Percentiles rank a stretch among this genome's conserved stretches.
Conservation (phyloP, 2,797 vertebrate genomes). For the Pseudochaenichthys georgianus region DNA sequence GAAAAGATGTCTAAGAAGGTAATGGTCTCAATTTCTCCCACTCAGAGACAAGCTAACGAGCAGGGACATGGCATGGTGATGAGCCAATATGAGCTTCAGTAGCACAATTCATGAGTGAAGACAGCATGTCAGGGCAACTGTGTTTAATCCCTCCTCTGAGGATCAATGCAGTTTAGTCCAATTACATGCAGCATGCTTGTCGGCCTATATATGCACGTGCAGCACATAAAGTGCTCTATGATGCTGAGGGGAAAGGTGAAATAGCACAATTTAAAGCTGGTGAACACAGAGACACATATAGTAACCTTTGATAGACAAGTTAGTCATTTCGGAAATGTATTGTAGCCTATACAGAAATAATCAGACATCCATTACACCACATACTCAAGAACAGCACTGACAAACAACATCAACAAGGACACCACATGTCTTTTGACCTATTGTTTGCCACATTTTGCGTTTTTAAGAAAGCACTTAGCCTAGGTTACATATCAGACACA, state of each 20-base stretch:
- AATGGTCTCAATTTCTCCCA: not conserved
- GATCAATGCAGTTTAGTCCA: conserved; percentile 26
- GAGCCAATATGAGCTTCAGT: conserved; percentile 8
- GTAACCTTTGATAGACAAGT: not conserved
- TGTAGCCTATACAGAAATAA: not conserved
- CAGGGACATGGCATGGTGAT: not conserved
- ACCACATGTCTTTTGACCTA: too few relatives aligned
- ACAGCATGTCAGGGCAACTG: conserved; percentile 29
- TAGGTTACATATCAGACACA: too few relatives aligned
- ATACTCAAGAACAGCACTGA: not conserved
- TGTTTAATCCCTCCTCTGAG: conserved; percentile 32
- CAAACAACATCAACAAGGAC: not conserved
- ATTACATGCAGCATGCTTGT: conserved; percentile 22
- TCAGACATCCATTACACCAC: not conserved
- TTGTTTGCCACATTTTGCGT: too few relatives aligned
- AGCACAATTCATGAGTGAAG: conserved; percentile 18
- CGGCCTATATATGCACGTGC: not conserved
- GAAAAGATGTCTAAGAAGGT: conserved; percentile 18
- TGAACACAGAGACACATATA: not conserved
- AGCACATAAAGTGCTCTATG: not conserved
- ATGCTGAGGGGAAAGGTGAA: not conserved
- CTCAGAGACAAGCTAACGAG: not conserved
- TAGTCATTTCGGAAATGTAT: not conserved
- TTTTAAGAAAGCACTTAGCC: too few relatives aligned
- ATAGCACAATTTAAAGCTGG: not conserved